Percentiles rank a stretch among this genome's conserved stretches.
phyloP scores from a whole-genome alignment of 2,888 invertebrate species.

The Molorchus minor region DNA sequence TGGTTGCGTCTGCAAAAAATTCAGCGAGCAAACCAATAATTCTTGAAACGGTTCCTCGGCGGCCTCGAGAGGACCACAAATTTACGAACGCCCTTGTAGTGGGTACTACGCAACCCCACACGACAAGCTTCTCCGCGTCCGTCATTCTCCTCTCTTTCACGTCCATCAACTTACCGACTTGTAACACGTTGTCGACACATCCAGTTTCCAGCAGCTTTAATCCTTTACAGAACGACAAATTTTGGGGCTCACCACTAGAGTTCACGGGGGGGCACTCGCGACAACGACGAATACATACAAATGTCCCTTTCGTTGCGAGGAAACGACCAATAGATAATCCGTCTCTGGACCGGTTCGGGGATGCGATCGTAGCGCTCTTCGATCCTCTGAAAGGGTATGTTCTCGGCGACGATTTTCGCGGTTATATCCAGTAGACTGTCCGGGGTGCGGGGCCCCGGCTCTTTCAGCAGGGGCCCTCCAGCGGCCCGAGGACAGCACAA shows the following conservation, averaged over 20 bases:
- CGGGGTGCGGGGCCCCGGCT: constrained; percentile 65
- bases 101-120: no score
- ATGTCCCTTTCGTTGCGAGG: constrained; percentile 88
- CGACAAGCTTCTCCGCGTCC: no score
- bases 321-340: constrained; percentile 90
- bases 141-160: constrained; percentile 5
- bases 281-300: constrained; percentile 87
- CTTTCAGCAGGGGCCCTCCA: constrained; percentile 54
- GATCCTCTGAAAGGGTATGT: constrained; percentile 86
- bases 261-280: constrained; percentile 66
- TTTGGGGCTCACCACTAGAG: constrained; percentile 71
- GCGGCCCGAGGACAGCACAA: constrained; percentile 63
- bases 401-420: constrained; percentile 84
- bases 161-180: constrained; percentile 80
- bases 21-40: no score
- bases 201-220: constrained; percentile 83
- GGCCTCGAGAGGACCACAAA: no score
- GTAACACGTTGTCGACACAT: constrained; percentile 85
- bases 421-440: constrained; percentile 83
- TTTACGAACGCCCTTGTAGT: no score
- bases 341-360: constrained; percentile 87
- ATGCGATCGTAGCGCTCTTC: constrained; percentile 88
- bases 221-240: constrained; percentile 87
- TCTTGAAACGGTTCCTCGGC: no score
- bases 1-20: no score